phyloP scores from a whole-genome alignment of 2,113 vertebrate species.

The Columbina picui region DNA sequence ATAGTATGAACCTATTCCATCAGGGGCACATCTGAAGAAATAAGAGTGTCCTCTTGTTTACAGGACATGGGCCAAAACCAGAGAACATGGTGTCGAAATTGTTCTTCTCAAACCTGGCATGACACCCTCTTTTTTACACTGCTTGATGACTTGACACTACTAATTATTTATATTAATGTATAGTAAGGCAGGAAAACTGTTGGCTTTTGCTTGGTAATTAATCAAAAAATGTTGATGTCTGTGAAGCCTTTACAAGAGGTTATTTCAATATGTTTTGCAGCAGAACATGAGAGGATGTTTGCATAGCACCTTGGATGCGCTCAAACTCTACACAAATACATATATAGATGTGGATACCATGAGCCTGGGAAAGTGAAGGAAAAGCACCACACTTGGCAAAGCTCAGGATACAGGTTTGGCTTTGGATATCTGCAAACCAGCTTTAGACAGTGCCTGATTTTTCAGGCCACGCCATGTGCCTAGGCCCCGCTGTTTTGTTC shows the following conservation, averaged over 20 bases:
- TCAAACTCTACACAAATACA: background rate
- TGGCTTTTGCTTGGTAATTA: background rate
- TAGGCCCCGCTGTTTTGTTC: slow-evolving; percentile 34
- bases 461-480: slow-evolving; percentile 19
- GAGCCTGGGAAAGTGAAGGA: background rate
- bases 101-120: background rate
- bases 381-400: slow-evolving; percentile 41
- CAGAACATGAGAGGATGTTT: background rate
- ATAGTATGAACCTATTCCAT: background rate
- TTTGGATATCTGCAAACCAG: background rate
- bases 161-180: background rate
- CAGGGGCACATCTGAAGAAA: background rate
- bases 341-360: background rate
- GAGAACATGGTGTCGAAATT: background rate
- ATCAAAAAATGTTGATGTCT: fast-evolving
- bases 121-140: background rate
- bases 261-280: background rate
- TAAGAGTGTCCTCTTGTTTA: background rate
- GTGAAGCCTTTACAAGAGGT: background rate
- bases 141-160: background rate
- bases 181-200: background rate
- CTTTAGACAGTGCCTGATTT: background rate
- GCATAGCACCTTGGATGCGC: background rate
- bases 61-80: background rate
- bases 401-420: background rate